Percentiles rank a stretch among this genome's conserved stretches.
phyloP scores from a whole-genome alignment of 2,888 invertebrate species.

The Stenoptilia bipunctidactyla region DNA sequence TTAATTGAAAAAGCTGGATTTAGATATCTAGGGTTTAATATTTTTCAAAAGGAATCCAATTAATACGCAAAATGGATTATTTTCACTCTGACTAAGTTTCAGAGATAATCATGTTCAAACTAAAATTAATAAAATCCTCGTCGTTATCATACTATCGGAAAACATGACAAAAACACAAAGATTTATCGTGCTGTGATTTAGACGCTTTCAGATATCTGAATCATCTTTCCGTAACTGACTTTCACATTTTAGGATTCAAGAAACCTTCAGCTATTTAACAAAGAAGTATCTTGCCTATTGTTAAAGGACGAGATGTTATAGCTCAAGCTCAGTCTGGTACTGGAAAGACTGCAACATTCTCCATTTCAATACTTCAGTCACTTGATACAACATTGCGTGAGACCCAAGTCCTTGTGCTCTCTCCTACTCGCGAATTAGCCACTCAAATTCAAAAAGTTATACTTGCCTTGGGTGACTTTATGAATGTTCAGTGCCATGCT shows the following conservation, averaged over 20 bases:
- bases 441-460: constrained; percentile 98
- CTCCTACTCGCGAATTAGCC: constrained; percentile 97
- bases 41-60: too few relatives aligned
- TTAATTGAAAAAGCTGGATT: too few relatives aligned
- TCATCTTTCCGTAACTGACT: background rate
- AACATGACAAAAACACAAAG: too few relatives aligned
- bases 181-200: too few relatives aligned
- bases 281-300: constrained; percentile 94
- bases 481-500: constrained; percentile 99
- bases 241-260: constrained; percentile 84
- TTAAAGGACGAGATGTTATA: constrained; percentile 97
- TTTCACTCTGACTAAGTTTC: too few relatives aligned
- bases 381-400: constrained; percentile 93
- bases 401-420: constrained; percentile 92
- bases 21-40: too few relatives aligned
- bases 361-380: constrained; percentile 94
- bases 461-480: constrained; percentile 94
- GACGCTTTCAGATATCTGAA: background rate
- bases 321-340: constrained; percentile 99
- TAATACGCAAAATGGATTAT: too few relatives aligned
- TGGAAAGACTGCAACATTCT: constrained; percentile 99
- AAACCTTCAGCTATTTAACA: constrained; percentile 99
- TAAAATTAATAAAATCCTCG: too few relatives aligned
- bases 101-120: too few relatives aligned
- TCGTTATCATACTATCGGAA: too few relatives aligned